Conservation (phyloP, 2,113 vertebrate genomes). For the Etheostoma cragini region DNA sequence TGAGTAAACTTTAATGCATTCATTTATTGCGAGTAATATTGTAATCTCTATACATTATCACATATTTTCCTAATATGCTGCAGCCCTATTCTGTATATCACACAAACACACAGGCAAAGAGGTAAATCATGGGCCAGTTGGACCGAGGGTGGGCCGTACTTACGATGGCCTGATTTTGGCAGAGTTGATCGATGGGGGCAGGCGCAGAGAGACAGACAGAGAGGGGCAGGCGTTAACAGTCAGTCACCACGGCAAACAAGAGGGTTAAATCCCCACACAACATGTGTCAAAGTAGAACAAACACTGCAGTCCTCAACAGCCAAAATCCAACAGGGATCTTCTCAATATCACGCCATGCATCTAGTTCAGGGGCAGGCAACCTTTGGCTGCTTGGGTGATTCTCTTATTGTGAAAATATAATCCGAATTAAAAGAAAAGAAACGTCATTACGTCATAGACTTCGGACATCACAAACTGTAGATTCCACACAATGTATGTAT, state of each 20-base stretch:
- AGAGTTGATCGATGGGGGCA: conserved; percentile 63
- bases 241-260: conserved; percentile 81
- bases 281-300: conserved; percentile 36
- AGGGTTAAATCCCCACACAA: conserved; percentile 64
- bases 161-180: conserved; percentile 85
- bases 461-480: too few relatives aligned
- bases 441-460: too few relatives aligned
- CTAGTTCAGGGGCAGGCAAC: too few relatives aligned
- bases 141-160: conserved; percentile 77
- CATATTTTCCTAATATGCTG: too few relatives aligned
- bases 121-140: conserved; percentile 71
- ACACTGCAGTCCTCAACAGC: conserved; percentile 10
- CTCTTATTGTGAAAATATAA: too few relatives aligned
- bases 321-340: neutral
- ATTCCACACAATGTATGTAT: too few relatives aligned
- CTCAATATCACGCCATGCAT: neutral
- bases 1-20: too few relatives aligned
- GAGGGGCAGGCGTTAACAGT: conserved; percentile 76
- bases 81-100: neutral
- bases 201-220: conserved; percentile 71
- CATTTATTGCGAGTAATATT: too few relatives aligned
- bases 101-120: conserved; percentile 27
- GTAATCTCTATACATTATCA: too few relatives aligned
- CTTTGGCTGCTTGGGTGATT: too few relatives aligned
- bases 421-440: too few relatives aligned